Evolutionary conservation across 2,797 vertebrate species (phyloP).

Genomic region (Pangasius larnaudii): DNA sequence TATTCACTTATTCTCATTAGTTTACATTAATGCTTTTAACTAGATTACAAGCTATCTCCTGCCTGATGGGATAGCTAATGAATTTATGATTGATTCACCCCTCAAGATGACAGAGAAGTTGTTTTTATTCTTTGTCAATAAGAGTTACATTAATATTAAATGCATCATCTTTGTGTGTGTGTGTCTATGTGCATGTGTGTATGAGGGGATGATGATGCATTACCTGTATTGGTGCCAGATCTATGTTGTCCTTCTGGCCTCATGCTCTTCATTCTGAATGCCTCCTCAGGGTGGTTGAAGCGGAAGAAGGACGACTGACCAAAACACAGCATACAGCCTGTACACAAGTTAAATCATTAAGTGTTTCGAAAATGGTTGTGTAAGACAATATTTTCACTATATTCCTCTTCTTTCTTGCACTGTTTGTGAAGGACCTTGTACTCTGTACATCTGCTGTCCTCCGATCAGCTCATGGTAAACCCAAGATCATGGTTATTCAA

Average conservation of each 20-base stretch:
- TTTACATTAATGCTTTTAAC: background rate
- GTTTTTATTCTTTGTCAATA: too few relatives aligned
- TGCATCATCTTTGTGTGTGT: background rate
- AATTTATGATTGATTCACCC: too few relatives aligned
- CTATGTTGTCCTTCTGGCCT: conserved; percentile 75
- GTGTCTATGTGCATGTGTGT: background rate
- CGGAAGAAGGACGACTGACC: conserved; percentile 92
- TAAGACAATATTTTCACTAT: background rate
- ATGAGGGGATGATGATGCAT: conserved; percentile 6
- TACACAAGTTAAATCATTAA: conserved; percentile 36
- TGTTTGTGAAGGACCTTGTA: background rate
- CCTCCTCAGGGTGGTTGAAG: conserved; percentile 96
- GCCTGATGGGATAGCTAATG: too few relatives aligned
- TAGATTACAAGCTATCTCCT: too few relatives aligned
- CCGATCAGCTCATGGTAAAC: background rate
- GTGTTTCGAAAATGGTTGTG: background rate
- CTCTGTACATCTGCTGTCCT: background rate
- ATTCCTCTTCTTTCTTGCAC: background rate
- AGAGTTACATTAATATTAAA: background rate
- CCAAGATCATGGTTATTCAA: background rate
- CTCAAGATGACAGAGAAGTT: too few relatives aligned
- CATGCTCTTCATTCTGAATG: conserved; percentile 96
- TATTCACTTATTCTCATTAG: background rate
- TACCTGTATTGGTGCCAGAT: conserved; percentile 78
- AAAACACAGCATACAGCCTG: conserved; percentile 97